Conservation (phyloP, 2,113 vertebrate species). For the Boulengeromyrus knoepffleri region DNA sequence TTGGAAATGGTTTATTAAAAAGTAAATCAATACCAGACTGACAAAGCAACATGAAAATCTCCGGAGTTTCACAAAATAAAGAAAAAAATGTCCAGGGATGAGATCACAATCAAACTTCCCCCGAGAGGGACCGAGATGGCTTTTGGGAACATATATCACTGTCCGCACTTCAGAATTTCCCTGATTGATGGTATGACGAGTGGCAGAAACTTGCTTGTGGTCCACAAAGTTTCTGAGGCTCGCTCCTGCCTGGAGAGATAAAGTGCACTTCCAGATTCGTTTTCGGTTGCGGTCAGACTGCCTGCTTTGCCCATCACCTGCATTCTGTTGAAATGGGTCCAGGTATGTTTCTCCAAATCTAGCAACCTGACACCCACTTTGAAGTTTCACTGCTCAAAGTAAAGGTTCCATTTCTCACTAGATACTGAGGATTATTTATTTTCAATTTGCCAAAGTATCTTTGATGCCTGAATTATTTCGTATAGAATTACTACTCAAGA, state of each 20-base stretch:
- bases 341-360: neutral
- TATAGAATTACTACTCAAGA: neutral
- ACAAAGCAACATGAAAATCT: neutral
- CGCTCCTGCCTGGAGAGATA: neutral
- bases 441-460: neutral
- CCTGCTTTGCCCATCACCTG: neutral
- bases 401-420: neutral
- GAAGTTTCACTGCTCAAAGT: neutral
- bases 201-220: constrained; percentile 28
- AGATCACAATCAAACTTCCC: constrained; percentile 26
- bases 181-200: constrained; percentile 34
- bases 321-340: neutral
- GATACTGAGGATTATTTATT: neutral
- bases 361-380: neutral
- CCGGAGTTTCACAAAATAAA: neutral
- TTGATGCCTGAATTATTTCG: neutral
- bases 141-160: constrained; percentile 42
- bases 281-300: neutral
- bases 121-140: constrained; percentile 23
- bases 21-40: neutral
- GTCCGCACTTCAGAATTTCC: constrained; percentile 24
- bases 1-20: constrained; percentile 10
- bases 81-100: neutral
- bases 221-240: neutral
- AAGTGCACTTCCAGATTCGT: neutral